Conservation (phyloP, 2,113 vertebrate genomes). For the Notothenia coriiceps region DNA sequence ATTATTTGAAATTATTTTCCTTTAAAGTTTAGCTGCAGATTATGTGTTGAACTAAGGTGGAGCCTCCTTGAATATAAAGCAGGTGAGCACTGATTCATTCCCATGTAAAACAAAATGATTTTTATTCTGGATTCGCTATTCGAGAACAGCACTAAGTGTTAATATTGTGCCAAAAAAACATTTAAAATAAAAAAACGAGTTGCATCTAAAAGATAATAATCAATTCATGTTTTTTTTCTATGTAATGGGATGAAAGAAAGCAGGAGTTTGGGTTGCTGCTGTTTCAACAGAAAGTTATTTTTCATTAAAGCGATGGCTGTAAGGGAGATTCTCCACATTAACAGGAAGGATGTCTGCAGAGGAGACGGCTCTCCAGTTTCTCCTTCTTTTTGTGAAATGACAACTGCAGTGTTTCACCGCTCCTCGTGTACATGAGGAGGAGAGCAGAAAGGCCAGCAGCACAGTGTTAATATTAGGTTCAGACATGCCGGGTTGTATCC, state of each 20-base stretch:
- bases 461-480: conserved; percentile 19
- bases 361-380: background rate
- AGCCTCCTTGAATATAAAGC: too few relatives aligned
- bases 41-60: too few relatives aligned
- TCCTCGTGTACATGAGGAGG: background rate
- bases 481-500: background rate
- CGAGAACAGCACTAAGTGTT: too few relatives aligned
- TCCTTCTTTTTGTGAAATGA: background rate
- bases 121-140: too few relatives aligned
- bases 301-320: background rate
- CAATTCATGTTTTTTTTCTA: background rate
- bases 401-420: conserved; percentile 24
- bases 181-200: background rate
- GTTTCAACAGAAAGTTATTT: background rate
- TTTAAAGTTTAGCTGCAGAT: too few relatives aligned
- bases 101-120: too few relatives aligned
- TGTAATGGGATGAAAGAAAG: background rate
- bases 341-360: background rate
- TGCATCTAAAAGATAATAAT: background rate
- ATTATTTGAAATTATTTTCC: too few relatives aligned
- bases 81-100: too few relatives aligned
- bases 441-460: conserved; percentile 22
- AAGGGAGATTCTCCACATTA: background rate
- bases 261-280: background rate
- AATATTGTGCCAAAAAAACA: background rate